Base-by-base conservation (phyloP, 2,888 invertebrate species). In the Drosophila anomelani region DNA sequence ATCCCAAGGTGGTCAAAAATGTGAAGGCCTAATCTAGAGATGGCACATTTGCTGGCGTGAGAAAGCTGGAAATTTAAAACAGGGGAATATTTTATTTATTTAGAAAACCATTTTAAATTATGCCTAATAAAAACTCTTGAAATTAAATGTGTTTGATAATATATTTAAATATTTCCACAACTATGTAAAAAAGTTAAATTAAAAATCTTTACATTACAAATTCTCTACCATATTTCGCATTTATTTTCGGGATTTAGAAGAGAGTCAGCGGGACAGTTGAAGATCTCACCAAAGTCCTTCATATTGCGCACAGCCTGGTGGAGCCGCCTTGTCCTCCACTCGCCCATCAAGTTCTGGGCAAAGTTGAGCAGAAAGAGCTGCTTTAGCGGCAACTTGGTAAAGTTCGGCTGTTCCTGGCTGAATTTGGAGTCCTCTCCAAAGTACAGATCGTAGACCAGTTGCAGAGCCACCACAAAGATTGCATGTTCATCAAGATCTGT, bases 1-100 rank as follows among this genome's bases (percentile, higher is more conserved):
- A 60, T 36, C 36, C 34, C 34, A 60, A 61, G 61, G 61, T 60
- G 60, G 41, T 61, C 60, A 59, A 60, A 62, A 62, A 47, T 62
- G 26, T 34, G n/a, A 3, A 36, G 26, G 26, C 47, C 34, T 26
- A 20, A 8, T 17, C 20, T 62, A 61, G 60, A 23, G 60, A 59
- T 61, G 60, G 4, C 9, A 7, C 2, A 7, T 4, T 13, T 10
- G 13, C 4, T 10, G 10, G 10, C 26, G 41, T 29, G 41, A 26
- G 32, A 7, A 17, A 49, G 29, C 12, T 13, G 12, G 0, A 7
- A 12, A 17, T 32, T 32, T 47, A 4, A 10, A n/a, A 26, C 26
- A 26, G 4, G 5, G 26, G 26, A 26, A 26, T 26, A 4, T 26
- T 26, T 26, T 26, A 26, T 26, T 26, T 26, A 26, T 26, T 26